Conservation (phyloP, 2,797 vertebrate genomes). For the Esox masquinongy region DNA sequence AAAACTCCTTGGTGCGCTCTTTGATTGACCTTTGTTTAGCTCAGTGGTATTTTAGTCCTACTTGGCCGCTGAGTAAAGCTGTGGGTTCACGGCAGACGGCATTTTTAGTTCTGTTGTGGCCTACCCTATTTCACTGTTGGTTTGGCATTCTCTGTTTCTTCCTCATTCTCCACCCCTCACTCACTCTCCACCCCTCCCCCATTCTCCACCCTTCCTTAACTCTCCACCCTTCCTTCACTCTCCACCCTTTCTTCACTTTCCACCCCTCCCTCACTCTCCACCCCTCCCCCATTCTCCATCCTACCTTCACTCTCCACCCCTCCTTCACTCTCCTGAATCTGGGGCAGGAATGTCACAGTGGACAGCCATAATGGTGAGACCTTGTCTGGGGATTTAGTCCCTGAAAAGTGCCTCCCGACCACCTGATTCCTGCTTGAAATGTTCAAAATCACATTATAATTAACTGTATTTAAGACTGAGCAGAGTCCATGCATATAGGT, state of each 20-base stretch:
- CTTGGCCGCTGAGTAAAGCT: no score
- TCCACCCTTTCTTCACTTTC: no score
- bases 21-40: neutral
- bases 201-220: no score
- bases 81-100: no score
- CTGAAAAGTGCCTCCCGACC: slow-evolving; percentile 63
- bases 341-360: slow-evolving; percentile 20
- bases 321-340: neutral
- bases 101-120: neutral
- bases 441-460: slow-evolving; percentile 88
- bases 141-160: neutral
- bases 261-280: no score
- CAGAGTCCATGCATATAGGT: slow-evolving; percentile 81
- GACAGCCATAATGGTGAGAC: slow-evolving; percentile 61
- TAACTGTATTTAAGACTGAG: slow-evolving; percentile 88
- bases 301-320: no score
- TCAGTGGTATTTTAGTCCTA: neutral
- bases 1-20: neutral
- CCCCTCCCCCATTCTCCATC: no score
- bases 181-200: no score
- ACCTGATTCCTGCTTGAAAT: slow-evolving; percentile 71
- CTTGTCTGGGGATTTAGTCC: slow-evolving; percentile 56
- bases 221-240: no score
- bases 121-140: neutral
- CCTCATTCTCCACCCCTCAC: no score